phyloP scores from a whole-genome alignment of 2,888 invertebrate species.

The Sphaerophoria rueppellii region DNA sequence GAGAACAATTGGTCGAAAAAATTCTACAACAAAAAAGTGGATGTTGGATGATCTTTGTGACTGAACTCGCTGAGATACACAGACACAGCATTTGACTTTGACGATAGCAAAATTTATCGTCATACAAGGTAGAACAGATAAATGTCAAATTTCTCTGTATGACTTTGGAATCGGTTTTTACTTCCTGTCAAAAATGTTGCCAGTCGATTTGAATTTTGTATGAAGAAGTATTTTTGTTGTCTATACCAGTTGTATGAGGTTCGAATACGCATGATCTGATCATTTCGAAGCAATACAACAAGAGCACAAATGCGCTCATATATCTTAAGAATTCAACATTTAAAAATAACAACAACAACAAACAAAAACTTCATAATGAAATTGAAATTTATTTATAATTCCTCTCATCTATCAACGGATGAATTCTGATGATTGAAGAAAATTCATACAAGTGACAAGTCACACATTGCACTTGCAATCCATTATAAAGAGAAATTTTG shows the following conservation, averaged over 20 bases:
- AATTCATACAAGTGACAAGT: too few relatives aligned
- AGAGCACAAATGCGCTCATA: neutral
- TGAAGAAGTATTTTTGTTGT: constrained; percentile 38
- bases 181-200: neutral
- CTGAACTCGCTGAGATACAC: neutral
- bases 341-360: neutral
- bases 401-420: neutral
- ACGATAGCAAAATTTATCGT: too few relatives aligned
- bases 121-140: too few relatives aligned
- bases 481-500: neutral
- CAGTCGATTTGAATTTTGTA: constrained; percentile 5
- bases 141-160: neutral
- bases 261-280: constrained; percentile 64
- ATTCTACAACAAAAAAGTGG: constrained; percentile 1
- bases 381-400: constrained; percentile 59
- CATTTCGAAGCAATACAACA: neutral
- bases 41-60: constrained; percentile 42
- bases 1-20: constrained; percentile 62
- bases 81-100: neutral
- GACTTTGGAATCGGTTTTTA: neutral
- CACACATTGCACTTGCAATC: too few relatives aligned
- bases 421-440: too few relatives aligned
- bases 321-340: neutral
- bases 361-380: constrained; percentile 23
- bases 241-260: constrained; percentile 21